Evolutionary conservation across 2,113 vertebrate genomes (phyloP).

Genomic region (Mormyrus iriodes): DNA sequence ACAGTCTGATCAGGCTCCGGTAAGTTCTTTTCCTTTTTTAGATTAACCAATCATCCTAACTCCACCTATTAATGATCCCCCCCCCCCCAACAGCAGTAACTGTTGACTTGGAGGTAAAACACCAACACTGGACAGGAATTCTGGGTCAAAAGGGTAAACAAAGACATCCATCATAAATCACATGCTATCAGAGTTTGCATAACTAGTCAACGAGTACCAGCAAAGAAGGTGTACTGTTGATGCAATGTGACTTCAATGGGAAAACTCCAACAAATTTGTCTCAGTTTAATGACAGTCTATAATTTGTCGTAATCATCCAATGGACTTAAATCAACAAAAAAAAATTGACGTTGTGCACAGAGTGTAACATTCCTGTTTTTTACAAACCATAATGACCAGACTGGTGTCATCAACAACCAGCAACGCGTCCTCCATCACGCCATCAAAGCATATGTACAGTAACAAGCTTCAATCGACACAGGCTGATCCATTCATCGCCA

Average conservation of each 20-base stretch:
- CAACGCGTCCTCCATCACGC: neutral
- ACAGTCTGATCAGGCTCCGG: neutral
- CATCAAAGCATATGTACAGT: neutral
- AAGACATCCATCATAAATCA: slow-evolving; percentile 16
- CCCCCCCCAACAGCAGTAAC: neutral
- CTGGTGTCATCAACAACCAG: neutral
- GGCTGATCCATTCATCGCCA: neutral
- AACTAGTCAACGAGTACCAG: neutral
- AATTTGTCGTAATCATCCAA: neutral
- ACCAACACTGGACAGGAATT: slow-evolving; percentile 42
- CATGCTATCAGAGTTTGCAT: slow-evolving; percentile 42
- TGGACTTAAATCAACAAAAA: neutral
- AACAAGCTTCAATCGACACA: neutral
- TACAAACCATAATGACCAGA: neutral
- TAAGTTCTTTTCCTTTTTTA: neutral
- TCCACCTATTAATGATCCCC: neutral
- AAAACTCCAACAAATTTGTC: neutral
- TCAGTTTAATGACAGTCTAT: neutral
- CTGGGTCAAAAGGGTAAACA: slow-evolving; percentile 62
- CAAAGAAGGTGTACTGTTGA: neutral
- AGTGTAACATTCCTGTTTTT: neutral
- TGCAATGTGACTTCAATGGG: neutral
- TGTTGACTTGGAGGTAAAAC: slow-evolving; percentile 8
- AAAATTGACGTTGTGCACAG: neutral
- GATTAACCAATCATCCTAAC: neutral